These are phyloP conservation scores for Euplexia lucipara DNA, from an alignment of 2,888 invertebrate genomes.

Conservation along the genomic window DNA sequence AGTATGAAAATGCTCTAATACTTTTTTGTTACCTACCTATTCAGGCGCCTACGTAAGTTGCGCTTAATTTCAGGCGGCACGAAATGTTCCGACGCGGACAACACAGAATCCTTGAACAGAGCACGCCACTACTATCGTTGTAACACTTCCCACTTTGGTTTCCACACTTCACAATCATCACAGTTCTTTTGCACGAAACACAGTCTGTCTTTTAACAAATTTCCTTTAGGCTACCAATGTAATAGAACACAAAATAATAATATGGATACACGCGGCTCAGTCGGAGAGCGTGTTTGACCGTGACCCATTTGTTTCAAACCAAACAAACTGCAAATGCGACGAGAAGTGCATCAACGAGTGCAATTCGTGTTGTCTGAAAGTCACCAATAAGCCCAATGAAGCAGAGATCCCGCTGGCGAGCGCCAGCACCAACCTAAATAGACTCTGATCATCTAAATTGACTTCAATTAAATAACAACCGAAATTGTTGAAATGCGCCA, in stretches of 20 bases:
- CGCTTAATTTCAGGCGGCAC: conserved; percentile 47
- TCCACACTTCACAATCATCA: conserved; percentile 52
- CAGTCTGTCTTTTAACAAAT: conserved; percentile 26
- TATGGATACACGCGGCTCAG: conserved; percentile 46
- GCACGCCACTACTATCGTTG: conserved; percentile 36
- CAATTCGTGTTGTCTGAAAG: conserved; percentile 91
- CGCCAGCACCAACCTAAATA: conserved; percentile 91
- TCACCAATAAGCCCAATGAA: conserved; percentile 91
- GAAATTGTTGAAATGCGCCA: conserved; percentile 91
- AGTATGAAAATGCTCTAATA: not conserved
- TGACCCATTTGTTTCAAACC: conserved; percentile 73
- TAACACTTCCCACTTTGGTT: conserved; percentile 46
- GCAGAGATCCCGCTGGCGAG: conserved; percentile 90
- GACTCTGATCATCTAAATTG: conserved; percentile 91
- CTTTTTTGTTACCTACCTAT: conserved; percentile 5
- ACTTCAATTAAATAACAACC: conserved; percentile 92
- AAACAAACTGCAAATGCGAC: conserved; percentile 81
- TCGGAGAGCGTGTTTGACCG: conserved; percentile 48
- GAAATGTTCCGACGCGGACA: conserved; percentile 35
- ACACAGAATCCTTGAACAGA: conserved; percentile 41
- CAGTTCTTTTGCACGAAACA: conserved; percentile 38
- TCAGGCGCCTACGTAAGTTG: conserved; percentile 26
- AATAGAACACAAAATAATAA: conserved; percentile 44
- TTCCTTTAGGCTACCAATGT: conserved; percentile 24
- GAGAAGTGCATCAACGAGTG: conserved; percentile 89